Evolutionary conservation across 2,113 vertebrate species (phyloP).

Genomic region (Carassius auratus): DNA sequence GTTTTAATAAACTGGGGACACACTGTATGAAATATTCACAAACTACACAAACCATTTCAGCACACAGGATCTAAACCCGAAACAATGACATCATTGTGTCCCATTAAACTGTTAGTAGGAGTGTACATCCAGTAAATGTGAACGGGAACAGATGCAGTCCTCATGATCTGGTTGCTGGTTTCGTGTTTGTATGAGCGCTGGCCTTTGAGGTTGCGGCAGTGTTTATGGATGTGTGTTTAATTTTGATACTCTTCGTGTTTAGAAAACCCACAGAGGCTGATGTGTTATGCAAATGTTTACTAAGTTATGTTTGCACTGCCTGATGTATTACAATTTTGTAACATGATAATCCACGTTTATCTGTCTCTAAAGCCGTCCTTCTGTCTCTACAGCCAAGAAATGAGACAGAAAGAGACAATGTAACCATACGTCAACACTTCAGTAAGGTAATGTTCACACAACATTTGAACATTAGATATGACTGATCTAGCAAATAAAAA

Average conservation of each 20-base stretch:
- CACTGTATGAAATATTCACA: slow-evolving; percentile 5
- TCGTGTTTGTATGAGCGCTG: background rate
- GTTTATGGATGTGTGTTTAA: background rate
- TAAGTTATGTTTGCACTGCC: background rate
- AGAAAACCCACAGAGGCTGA: background rate
- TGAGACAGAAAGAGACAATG: slow-evolving; percentile 86
- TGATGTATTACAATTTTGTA: background rate
- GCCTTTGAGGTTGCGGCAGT: slow-evolving; percentile 7
- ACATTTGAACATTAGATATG: background rate
- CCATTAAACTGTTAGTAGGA: slow-evolving; percentile 27
- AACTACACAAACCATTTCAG: slow-evolving; percentile 1
- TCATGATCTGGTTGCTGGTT: slow-evolving; percentile 31
- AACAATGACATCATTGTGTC: slow-evolving; percentile 12
- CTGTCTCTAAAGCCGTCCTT: background rate
- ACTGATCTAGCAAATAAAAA: background rate
- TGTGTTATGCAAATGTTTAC: slow-evolving; percentile 22
- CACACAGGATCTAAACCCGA: background rate
- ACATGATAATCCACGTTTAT: background rate
- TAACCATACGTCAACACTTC: slow-evolving; percentile 83
- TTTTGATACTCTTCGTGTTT: slow-evolving; percentile 5
- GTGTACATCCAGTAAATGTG: slow-evolving; percentile 17
- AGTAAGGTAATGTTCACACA: slow-evolving; percentile 81
- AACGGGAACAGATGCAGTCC: slow-evolving; percentile 37
- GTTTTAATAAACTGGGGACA: background rate
- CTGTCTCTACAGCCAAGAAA: slow-evolving; percentile 86